These are phyloP conservation scores for Telmatochromis sp. DNA, from an alignment of 2,113 vertebrate species.

Conservation along the genomic window DNA sequence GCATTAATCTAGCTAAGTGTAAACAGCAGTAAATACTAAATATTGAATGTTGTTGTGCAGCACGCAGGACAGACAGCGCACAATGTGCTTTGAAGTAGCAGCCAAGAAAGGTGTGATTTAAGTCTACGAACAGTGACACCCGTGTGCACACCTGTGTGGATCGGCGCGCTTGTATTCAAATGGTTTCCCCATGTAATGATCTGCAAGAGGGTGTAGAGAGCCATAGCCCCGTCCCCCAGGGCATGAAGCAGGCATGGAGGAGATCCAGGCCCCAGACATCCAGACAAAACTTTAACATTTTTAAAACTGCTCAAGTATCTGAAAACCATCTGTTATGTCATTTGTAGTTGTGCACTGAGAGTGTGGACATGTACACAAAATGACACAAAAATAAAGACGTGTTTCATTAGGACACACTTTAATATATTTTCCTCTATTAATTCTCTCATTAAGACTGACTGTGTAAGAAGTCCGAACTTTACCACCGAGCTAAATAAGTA, in stretches of 20 bases:
- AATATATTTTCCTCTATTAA: background rate
- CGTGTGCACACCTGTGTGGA: too few relatives aligned
- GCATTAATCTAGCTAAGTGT: too few relatives aligned
- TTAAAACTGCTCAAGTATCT: background rate
- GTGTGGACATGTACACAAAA: background rate
- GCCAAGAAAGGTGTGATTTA: too few relatives aligned
- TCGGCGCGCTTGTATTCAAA: too few relatives aligned
- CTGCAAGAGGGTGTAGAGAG: accelerated
- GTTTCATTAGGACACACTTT: background rate
- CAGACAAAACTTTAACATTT: background rate
- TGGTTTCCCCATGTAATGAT: too few relatives aligned
- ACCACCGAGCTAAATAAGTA: background rate
- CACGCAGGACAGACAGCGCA: too few relatives aligned
- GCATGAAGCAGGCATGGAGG: too few relatives aligned
- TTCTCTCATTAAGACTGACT: background rate
- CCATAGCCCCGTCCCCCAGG: accelerated
- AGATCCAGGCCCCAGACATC: too few relatives aligned
- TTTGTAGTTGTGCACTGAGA: background rate
- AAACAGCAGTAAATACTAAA: too few relatives aligned
- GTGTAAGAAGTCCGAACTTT: background rate
- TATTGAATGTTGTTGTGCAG: too few relatives aligned
- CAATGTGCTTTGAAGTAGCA: too few relatives aligned
- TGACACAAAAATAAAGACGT: background rate
- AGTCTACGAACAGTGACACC: too few relatives aligned
- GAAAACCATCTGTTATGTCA: background rate